These are phyloP conservation scores for Pollenia amentaria DNA, from an alignment of 2,888 invertebrate genomes.

Conservation along the genomic window DNA sequence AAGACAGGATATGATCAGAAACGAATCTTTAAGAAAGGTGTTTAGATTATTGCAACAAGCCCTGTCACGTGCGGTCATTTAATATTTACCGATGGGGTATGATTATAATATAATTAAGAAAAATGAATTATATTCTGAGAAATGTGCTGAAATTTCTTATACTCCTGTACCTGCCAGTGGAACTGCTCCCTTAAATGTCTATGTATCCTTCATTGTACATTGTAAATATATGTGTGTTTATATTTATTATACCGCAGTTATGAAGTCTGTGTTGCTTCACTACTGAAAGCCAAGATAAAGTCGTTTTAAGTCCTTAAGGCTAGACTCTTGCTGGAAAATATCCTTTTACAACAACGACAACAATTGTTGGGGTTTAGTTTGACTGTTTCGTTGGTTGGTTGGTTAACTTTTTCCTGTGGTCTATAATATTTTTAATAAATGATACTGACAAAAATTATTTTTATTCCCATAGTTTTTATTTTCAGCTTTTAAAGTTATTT, in stretches of 20 bases:
- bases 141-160: too few species aligned
- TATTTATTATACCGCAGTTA: neutral
- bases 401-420: conserved; percentile 56
- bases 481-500: neutral
- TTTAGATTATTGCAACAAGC: too few species aligned
- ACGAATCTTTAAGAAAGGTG: too few species aligned
- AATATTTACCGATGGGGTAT: too few species aligned
- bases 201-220: neutral
- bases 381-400: conserved; percentile 33
- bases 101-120: too few species aligned
- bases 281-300: conserved; percentile 15
- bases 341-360: conserved; percentile 37
- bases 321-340: conserved; percentile 52
- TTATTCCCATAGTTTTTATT: conserved; percentile 15
- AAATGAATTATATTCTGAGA: too few species aligned
- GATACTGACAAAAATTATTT: conserved; percentile 61
- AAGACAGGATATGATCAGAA: too few species aligned
- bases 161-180: too few species aligned
- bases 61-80: too few species aligned
- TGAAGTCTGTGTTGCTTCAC: neutral
- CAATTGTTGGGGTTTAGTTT: conserved; percentile 2
- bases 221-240: neutral
- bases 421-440: conserved; percentile 58
- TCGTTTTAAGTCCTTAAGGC: conserved; percentile 54
- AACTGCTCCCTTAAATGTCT: neutral